Percentiles rank a stretch among this genome's conserved stretches.
phyloP scores from a whole-genome alignment of 1,140 invertebrate species.

The Coelopa frigida region DNA sequence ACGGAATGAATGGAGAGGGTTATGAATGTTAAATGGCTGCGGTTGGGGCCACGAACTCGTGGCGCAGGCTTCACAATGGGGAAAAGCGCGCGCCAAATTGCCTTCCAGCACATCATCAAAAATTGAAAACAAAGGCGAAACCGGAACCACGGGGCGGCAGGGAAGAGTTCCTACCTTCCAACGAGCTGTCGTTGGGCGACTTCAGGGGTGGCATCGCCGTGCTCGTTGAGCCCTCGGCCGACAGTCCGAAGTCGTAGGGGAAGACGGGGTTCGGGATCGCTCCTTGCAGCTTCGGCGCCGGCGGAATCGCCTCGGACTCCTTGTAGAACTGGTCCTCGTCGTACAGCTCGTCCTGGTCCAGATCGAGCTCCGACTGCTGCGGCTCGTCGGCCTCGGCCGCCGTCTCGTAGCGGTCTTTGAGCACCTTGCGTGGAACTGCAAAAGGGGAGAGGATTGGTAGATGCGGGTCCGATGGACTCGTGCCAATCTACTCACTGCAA shows the following conservation, averaged over 20 bases:
- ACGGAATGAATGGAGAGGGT: no score
- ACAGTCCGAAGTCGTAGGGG: conserved; percentile 20
- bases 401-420: conserved; percentile 69
- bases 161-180: conserved; percentile 37
- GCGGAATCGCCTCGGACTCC: conserved; percentile 35
- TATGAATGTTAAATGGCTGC: no score
- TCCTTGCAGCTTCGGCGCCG: conserved; percentile 32
- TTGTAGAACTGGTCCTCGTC: conserved; percentile 44
- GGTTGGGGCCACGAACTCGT: no score
- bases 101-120: no score
- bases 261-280: conserved; percentile 24
- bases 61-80: no score
- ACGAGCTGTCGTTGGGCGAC: conserved; percentile 21
- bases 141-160: no score
- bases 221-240: conserved; percentile 15
- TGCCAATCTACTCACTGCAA: conserved; percentile 82
- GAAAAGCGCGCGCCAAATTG: no score
- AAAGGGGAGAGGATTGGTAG: neutral
- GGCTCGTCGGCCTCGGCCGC: conserved; percentile 62
- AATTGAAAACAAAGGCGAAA: no score
- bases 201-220: conserved; percentile 25
- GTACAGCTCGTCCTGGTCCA: conserved; percentile 45
- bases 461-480: neutral
- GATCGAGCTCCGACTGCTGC: conserved; percentile 44
- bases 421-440: conserved; percentile 73